Evolutionary conservation across 1,140 invertebrate genomes (phyloP), one percentile per base, ranked within the genome.

Genomic region (Brachionus asplanchnoidis): DNA sequence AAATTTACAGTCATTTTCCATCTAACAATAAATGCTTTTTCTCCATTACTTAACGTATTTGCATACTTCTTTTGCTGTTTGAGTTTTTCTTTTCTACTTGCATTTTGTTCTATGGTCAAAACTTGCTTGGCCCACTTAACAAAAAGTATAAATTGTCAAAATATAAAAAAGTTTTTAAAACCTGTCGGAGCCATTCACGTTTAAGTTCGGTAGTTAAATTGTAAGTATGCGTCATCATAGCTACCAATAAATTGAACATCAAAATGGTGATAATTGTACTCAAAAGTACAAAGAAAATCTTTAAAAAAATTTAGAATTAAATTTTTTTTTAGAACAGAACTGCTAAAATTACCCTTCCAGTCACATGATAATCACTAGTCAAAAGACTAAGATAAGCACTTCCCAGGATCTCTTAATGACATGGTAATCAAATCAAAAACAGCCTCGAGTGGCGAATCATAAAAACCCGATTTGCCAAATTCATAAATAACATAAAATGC

Each of bases 191-290:
- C 95, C 96, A 99, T 89, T 99, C 97, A 89, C 98, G 98, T 86
- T 95, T 92, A 3, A 96, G 97, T 89, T 97, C 95, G 2, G 95
- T 96, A 86, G 99, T 98, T 89, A 91, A 87, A 89, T 97, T 95
- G 89, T 99, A 99, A 17, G 97, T 99, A 88, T 98, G 97, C 1
- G 97, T 97, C 97, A 99, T 98, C 97, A 99, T 99, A 86, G 97
- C 97, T 87, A 99, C 99, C 88, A 99, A 91, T 95, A 99, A 96
- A 92, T 99, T 99, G 12, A 99, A 95, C 79, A 99, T 90, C 9
- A 99, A 90, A 86, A 98, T 94, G 0, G 95, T 95, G 23, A 98
- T 97, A 87, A 98, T 94, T 78, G 94, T 94, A 95, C 98, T 97
- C 90, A 97, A 99, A 1, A 98, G 91, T 14, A 98, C 93, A 90